Base-by-base conservation (phyloP, 2,888 invertebrate species). In the Eupithecia exiguata region DNA sequence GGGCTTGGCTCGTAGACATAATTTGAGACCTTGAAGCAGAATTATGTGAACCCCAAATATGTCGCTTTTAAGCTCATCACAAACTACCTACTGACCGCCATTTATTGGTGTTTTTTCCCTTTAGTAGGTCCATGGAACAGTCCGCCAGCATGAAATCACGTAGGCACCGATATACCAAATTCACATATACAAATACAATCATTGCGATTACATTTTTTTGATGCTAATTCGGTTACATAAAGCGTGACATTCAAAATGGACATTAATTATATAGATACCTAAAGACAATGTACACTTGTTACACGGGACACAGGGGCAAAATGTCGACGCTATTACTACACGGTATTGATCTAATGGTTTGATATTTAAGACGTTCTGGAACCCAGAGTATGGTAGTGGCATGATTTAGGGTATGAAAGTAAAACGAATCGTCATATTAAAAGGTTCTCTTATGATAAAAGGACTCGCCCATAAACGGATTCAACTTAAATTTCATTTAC, bases 61-160 rank as follows among this genome's bases (percentile, higher is more conserved):
- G 38, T 66, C 38, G 25, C 38, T 43, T 25, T 40, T 66, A 89
- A 89, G 87, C 89, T 88, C 87, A 87, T 85, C 83, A 83, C 79
- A 79, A 83, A 82, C 25, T 70, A 87, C 83, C 84, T 84, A 87
- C 82, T 63, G 36, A 87, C 40, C 16, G 66, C 66, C 66, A 38
- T 40, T 40, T 38, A 38, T 66, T 66, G 66, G 66, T 66, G 66
- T 66, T 66, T 25, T 21, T 0, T 16, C 40, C 25, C 66, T 6
- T 66, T 5, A 9, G n/a, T 36, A 36, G n/a, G 12, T 40, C 40
- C 40, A 40, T 40, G 40, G 40, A 40, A 40, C 40, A 40, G 38
- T 43, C 14, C n/a, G 25, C 21, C 21, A 43, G 21, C 35, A 62
- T 25, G n/a, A 5, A 25, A 21, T 66, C 25, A 65, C 46, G 36